Base-by-base conservation (phyloP, 2,113 vertebrate genomes). In the Mustela lutreola region DNA sequence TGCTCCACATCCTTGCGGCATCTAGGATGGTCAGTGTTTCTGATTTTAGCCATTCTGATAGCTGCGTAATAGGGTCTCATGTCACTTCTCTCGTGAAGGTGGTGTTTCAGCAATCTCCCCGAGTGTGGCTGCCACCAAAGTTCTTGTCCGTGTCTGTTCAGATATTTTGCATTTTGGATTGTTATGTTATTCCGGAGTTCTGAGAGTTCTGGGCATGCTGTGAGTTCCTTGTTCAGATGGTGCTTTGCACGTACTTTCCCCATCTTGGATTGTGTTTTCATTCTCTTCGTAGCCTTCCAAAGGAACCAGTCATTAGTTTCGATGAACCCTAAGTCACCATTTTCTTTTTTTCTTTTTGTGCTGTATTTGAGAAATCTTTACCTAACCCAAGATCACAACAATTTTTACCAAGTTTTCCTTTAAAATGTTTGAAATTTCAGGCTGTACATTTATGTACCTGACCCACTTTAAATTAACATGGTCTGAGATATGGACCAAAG, bases 41-140 rank as follows among this genome's bases (percentile, higher is more conserved):
- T 10, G 2, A 1, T 15, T 11, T 11, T 1, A 33, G 33, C 26
- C 11, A 5, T 21, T 11, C 11, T 19, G 1, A 6, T 22, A 4
- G 3, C 15, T 16, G 28, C 2, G 3, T 5, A 14, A 26, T 7
- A 6, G n/a, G 7, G 2, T 4, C 9, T 10, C 12, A 5, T 65
- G 24, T 28, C 28, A 1, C 45, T 11, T 75, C 75, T 48, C n/a
- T 39, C 2, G 42, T 6, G 31, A 26, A 7, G 0, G 2, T 2
- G 21, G 9, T 5, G 62, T 24, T 31, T 12, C 3, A 33, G 36
- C 31, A 18, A 5, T 1, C 63, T 60, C 3, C 48, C 12, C 0
- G 33, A 11, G 22, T 42, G 11, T 18, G 21, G 42, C 0, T 11
- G 53, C 26, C n/a, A 2, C 3, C 16, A 28, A 26, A 2, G 8